These are phyloP conservation scores for Serilophus lunatus DNA, from an alignment of 2,113 vertebrate genomes.

Conservation along the genomic window DNA sequence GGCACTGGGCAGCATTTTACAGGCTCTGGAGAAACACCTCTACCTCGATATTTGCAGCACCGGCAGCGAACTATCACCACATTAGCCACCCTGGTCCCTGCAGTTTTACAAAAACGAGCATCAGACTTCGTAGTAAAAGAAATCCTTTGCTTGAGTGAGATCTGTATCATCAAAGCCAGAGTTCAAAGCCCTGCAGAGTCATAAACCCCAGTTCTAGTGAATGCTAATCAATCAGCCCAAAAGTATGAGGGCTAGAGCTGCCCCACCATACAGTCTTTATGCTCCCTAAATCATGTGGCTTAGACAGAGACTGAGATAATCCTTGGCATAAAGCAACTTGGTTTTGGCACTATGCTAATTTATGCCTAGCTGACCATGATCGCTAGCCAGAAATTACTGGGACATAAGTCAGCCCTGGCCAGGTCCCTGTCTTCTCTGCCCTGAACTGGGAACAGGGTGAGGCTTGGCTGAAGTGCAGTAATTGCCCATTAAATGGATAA, in stretches of 20 bases:
- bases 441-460: neutral
- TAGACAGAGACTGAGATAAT: conserved; percentile 19
- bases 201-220: neutral
- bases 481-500: neutral
- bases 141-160: neutral
- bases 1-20: no score
- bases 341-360: neutral
- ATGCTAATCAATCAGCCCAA: neutral
- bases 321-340: neutral
- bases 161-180: conserved; percentile 25
- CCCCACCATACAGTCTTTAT: neutral
- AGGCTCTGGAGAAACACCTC: neutral
- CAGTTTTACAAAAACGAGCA: neutral
- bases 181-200: neutral
- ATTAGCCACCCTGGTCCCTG: neutral
- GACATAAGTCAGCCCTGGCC: neutral
- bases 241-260: neutral
- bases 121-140: neutral
- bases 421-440: neutral
- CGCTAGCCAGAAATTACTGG: conserved; percentile 7
- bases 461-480: neutral
- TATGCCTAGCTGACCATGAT: neutral
- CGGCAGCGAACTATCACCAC: neutral
- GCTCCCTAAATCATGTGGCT: neutral
- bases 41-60: neutral